phyloP scores from a whole-genome alignment of 2,888 invertebrate genomes.

The Cordylochernes scorpioides region DNA sequence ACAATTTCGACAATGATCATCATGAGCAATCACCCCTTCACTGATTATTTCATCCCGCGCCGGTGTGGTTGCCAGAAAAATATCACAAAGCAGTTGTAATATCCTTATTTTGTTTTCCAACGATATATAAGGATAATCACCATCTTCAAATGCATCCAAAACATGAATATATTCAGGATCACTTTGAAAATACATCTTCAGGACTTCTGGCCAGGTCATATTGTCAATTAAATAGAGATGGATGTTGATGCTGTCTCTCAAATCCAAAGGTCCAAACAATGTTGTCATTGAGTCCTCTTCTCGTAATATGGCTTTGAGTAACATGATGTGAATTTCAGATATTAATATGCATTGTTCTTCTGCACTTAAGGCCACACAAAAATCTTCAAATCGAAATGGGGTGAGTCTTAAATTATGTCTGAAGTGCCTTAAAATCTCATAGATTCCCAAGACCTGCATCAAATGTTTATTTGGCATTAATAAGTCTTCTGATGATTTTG shows the following conservation, averaged over 20 bases:
- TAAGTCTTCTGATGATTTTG: conserved; percentile 67
- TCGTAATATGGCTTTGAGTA: conserved; percentile 60
- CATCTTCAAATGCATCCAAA: conserved; percentile 17
- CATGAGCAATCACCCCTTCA: conserved; percentile 36
- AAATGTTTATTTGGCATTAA: conserved; percentile 46
- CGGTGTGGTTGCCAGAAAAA: conserved; percentile 70
- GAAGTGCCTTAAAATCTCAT: conserved; percentile 82
- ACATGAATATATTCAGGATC: conserved; percentile 28
- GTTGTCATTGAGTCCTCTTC: conserved; percentile 86
- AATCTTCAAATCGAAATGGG: conserved; percentile 80
- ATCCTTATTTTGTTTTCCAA: conserved; percentile 51
- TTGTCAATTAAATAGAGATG: conserved; percentile 71
- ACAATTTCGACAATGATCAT: conserved; percentile 31
- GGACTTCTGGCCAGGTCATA: conserved; percentile 84
- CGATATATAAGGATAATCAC: conserved; percentile 58
- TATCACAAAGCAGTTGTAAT: conserved; percentile 70
- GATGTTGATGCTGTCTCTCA: conserved; percentile 87
- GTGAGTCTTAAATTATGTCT: conserved; percentile 57
- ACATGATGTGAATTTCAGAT: conserved; percentile 75
- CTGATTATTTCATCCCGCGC: conserved; percentile 75
- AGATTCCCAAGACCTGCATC: conserved; percentile 57
- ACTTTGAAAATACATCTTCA: conserved; percentile 68
- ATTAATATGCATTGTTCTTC: conserved; percentile 75
- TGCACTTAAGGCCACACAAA: conserved; percentile 68
- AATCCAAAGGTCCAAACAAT: conserved; percentile 81